Evolutionary conservation across 2,113 vertebrate species (phyloP).

Genomic region (Henicopernis longicauda): DNA sequence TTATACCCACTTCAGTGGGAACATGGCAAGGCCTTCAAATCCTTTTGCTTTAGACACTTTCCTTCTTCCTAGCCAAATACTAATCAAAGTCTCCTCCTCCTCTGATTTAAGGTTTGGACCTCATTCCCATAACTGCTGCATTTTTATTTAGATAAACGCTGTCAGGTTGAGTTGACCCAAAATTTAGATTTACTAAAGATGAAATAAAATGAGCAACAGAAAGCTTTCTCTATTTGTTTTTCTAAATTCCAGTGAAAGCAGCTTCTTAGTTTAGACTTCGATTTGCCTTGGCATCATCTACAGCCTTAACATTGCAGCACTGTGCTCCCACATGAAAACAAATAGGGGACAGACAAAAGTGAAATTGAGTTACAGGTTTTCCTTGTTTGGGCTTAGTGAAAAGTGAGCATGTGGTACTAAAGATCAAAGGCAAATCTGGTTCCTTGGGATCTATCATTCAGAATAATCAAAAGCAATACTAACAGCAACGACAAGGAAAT

Average conservation of each 20-base stretch:
- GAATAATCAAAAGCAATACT: not conserved
- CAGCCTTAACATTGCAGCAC: slow-evolving; percentile 4
- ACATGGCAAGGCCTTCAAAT: not conserved
- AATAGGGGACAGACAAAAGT: not conserved
- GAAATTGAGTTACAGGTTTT: not conserved
- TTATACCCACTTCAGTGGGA: not conserved
- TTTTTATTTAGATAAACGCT: slow-evolving; percentile 10
- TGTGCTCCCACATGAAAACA: not conserved
- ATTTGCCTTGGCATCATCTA: slow-evolving; percentile 38
- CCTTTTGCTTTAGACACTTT: not conserved
- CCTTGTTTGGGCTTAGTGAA: not conserved
- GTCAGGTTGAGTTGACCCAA: slow-evolving; percentile 44
- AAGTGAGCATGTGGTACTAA: not conserved
- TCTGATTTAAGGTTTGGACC: not conserved
- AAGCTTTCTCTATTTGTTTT: slow-evolving; percentile 34
- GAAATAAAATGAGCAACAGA: slow-evolving; percentile 15
- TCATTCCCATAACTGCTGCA: not conserved
- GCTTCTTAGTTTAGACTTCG: slow-evolving; percentile 22
- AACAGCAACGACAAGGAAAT: not conserved
- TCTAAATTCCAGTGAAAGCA: slow-evolving; percentile 18
- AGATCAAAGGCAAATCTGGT: not conserved
- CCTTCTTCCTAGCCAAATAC: not conserved
- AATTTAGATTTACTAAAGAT: slow-evolving; percentile 46
- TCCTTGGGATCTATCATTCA: not conserved
- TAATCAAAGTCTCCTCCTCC: not conserved